phyloP scores from a whole-genome alignment of 2,888 invertebrate species.

The Heliconius ismenius region DNA sequence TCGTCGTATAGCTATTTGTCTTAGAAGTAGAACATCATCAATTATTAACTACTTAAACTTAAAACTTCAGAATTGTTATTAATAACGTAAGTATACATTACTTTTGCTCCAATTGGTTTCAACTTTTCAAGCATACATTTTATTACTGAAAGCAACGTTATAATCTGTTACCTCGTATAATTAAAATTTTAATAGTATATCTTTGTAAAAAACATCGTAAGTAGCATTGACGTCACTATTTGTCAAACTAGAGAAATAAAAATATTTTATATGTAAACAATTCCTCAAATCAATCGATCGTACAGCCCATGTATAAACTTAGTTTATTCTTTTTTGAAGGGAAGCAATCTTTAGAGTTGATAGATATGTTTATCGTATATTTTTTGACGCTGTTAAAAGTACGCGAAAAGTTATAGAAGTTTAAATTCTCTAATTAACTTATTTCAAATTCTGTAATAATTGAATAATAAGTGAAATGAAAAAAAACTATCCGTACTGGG shows the following conservation, averaged over 20 bases:
- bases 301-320: too few relatives aligned
- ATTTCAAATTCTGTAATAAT: not conserved
- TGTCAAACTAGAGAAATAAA: too few relatives aligned
- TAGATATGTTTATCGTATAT: not conserved
- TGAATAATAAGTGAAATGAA: not conserved
- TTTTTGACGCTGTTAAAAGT: not conserved
- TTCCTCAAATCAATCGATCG: not conserved
- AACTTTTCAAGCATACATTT: too few relatives aligned
- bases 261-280: too few relatives aligned
- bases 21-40: constrained; percentile 5
- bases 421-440: not conserved
- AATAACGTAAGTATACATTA: not conserved
- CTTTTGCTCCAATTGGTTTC: too few relatives aligned
- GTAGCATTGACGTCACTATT: too few relatives aligned
- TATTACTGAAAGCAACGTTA: too few relatives aligned
- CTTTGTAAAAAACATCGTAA: too few relatives aligned
- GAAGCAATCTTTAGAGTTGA: too few relatives aligned
- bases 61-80: not conserved
- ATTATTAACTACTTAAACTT: constrained; percentile 20
- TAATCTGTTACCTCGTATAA: not conserved
- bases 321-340: too few relatives aligned
- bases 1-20: constrained; percentile 31
- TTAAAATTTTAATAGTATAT: not conserved
- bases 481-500: too few relatives aligned
- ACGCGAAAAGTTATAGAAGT: not conserved